Evolutionary conservation across 2,888 invertebrate genomes (phyloP).

Genomic region (Sabellastarte sp.): DNA sequence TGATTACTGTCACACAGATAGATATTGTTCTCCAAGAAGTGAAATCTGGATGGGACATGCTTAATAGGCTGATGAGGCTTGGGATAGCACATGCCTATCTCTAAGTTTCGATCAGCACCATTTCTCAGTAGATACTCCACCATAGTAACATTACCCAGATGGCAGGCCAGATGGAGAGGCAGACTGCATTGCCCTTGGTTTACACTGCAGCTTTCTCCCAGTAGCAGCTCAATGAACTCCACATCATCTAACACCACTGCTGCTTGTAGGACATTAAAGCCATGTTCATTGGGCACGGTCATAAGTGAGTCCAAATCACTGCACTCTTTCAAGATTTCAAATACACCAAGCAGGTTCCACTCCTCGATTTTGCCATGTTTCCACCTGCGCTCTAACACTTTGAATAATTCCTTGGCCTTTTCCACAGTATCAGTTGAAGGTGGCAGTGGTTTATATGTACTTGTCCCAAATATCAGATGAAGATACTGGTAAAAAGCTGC

Average conservation of each 20-base stretch:
- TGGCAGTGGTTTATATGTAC: conserved; percentile 9
- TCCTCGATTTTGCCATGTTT: background rate
- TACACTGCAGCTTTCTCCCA: conserved; percentile 17
- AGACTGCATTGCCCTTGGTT: conserved; percentile 65
- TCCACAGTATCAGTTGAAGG: conserved; percentile 12
- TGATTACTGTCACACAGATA: conserved; percentile 43
- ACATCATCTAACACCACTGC: conserved; percentile 62
- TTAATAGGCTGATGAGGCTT: conserved; percentile 65
- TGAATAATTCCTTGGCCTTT: background rate
- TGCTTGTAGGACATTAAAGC: conserved; percentile 72
- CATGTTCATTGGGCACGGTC: conserved; percentile 65
- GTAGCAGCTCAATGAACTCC: conserved; percentile 17
- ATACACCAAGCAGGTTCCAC: background rate
- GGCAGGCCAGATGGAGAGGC: conserved; percentile 74
- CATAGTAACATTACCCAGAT: conserved; percentile 70
- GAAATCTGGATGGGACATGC: conserved; percentile 40
- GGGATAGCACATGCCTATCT: conserved; percentile 76
- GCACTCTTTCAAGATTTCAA: conserved; percentile 13
- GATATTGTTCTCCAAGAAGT: conserved; percentile 48
- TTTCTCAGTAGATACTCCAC: conserved; percentile 70
- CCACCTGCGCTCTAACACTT: background rate
- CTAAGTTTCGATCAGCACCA: conserved; percentile 71
- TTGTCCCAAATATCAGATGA: conserved; percentile 23
- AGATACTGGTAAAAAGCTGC: conserved; percentile 21
- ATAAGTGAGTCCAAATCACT: conserved; percentile 25